A percentile compares a stretch with the other conserved stretches of the same genome.
Evolutionary conservation across 1,140 invertebrate genomes (phyloP).

Genomic region (Calliphora vicina): DNA sequence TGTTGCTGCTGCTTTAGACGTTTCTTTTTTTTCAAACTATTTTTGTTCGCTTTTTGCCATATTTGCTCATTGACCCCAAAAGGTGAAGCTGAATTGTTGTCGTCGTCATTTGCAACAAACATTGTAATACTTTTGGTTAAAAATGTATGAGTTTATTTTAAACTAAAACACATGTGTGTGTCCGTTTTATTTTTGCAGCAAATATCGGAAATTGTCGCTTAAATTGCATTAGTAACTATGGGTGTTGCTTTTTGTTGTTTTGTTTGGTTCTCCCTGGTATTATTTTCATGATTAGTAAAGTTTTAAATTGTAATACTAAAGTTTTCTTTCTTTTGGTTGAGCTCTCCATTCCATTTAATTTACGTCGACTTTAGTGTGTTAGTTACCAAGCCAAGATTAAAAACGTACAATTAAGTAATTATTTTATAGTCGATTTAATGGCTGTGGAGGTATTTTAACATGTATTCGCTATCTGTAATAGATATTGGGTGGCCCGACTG

Average conservation of each 20-base stretch:
- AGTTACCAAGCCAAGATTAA: background rate
- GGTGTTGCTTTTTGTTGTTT: background rate
- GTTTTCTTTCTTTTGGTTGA: background rate
- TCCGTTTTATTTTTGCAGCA: background rate
- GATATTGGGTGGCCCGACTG: too few species aligned
- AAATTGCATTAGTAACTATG: background rate
- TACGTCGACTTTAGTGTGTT: background rate
- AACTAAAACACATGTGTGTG: background rate
- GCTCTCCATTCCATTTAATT: background rate
- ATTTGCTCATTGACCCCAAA: conserved; percentile 35
- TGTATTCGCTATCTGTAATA: too few species aligned
- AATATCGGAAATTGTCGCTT: conserved; percentile 3
- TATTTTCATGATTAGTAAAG: background rate
- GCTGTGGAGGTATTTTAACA: too few species aligned
- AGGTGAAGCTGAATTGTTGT: conserved; percentile 35
- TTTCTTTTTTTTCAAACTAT: too few species aligned
- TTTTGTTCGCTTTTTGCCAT: conserved; percentile 3
- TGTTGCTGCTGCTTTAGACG: background rate
- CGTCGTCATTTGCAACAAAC: conserved; percentile 9
- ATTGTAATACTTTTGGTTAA: background rate
- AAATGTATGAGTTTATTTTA: background rate
- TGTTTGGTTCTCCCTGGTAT: background rate
- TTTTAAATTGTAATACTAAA: background rate
- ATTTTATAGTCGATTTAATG: background rate
- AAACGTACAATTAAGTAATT: background rate